These are phyloP conservation scores for Mythimna albipuncta DNA, from an alignment of 2,888 invertebrate genomes.

Conservation along the genomic window DNA sequence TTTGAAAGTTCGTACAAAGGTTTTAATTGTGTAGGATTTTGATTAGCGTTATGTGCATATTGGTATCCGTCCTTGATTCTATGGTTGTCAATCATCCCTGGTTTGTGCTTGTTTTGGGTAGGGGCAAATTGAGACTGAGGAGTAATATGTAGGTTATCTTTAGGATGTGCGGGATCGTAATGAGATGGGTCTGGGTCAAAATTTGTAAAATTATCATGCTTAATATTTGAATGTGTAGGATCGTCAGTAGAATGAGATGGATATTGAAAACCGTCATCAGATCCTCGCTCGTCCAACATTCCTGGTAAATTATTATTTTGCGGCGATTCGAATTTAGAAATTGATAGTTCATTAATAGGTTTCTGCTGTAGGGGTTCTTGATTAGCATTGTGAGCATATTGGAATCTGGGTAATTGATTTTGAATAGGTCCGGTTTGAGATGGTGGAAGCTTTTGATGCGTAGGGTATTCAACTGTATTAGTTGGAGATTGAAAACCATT, in stretches of 20 bases:
- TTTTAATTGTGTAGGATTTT: not conserved
- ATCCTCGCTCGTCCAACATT: conserved; percentile 7
- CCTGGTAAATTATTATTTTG: not conserved
- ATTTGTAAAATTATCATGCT: not conserved
- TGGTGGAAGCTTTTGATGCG: not conserved
- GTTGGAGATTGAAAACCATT: not conserved
- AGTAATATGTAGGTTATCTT: not conserved
- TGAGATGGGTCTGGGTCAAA: not conserved
- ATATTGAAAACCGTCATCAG: not conserved
- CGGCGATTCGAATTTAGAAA: not conserved
- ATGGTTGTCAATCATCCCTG: not conserved
- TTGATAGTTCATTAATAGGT: not conserved
- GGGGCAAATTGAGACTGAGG: not conserved
- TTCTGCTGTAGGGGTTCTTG: conserved; percentile 3
- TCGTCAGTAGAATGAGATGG: not conserved
- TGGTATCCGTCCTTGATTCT: conserved; percentile 6
- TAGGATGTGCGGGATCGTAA: not conserved
- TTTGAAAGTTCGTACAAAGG: not conserved
- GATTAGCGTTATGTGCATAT: conserved; percentile 9
- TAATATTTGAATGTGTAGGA: not conserved
- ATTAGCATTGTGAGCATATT: conserved; percentile 12
- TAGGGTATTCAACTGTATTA: not conserved
- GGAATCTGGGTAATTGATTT: conserved; percentile 1
- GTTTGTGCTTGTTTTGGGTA: not conserved
- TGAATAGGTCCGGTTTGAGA: not conserved